phyloP scores from a whole-genome alignment of 1,140 invertebrate genomes.

The Brevipalpus yothersi region DNA sequence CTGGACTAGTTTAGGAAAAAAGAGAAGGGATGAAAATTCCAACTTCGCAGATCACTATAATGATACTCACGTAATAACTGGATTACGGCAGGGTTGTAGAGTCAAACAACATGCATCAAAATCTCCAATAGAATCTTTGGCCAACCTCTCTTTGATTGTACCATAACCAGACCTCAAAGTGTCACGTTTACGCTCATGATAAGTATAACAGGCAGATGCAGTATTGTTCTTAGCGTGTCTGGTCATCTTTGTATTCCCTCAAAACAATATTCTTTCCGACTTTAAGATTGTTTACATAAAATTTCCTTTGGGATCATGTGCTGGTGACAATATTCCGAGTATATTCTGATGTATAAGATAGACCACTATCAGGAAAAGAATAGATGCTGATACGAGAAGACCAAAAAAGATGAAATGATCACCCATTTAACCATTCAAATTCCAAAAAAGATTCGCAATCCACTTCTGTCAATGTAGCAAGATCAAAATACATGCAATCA shows the following conservation, averaged over 20 bases:
- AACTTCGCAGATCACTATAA: neutral
- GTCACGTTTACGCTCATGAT: slow-evolving; percentile 93
- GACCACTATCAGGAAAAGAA: neutral
- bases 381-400: neutral
- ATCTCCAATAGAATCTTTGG: slow-evolving; percentile 88
- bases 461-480: too few relatives aligned
- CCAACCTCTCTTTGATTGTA: slow-evolving; percentile 35
- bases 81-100: slow-evolving; percentile 78
- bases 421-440: neutral
- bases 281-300: neutral
- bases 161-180: slow-evolving; percentile 41
- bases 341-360: neutral
- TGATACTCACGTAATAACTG: slow-evolving; percentile 46
- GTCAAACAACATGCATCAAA: slow-evolving; percentile 96
- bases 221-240: slow-evolving; percentile 92
- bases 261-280: neutral
- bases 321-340: neutral
- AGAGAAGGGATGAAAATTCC: slow-evolving; percentile 2
- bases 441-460: too few relatives aligned
- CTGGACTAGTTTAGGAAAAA: slow-evolving; percentile 29
- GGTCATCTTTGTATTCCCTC: slow-evolving; percentile 35
- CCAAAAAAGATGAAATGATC: neutral
- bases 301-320: neutral
- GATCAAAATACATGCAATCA: too few relatives aligned
- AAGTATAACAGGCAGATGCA: slow-evolving; percentile 90